Base-by-base conservation (phyloP, 37 sponge, comb jelly and placozoan species). In the Hormiphora californensis region DNA sequence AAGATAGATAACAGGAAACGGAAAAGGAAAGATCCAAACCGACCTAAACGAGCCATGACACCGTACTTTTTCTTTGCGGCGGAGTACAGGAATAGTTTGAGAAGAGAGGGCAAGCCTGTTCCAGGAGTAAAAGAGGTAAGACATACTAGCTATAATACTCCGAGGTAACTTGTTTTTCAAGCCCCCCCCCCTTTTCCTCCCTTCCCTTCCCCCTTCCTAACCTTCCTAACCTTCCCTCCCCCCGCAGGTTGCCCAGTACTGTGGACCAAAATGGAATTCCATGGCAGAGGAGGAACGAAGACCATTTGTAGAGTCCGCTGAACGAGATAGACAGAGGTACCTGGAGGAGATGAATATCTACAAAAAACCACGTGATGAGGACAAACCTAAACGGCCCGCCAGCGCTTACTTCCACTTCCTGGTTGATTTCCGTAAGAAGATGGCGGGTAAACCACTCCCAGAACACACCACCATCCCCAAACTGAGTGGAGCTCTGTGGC, bases 341-440 rank as follows among this genome's bases (percentile, higher is more conserved):
- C 44, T 73, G 17, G 81, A 46, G 1, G 81, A 73, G 23, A 73
- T 73, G 81, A 73, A 73, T 36, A 73, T 73, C 5, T 73, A 73
- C 25, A 73, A 73, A 21, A 73, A 73, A 36, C 81, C 81, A 17
- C 32, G 81, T 1, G 86, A 86, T 86, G 61, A 54, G 25, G 86
- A 86, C 33, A 86, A 86, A 33, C 86, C 86, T 54, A 86, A 86
- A 30, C 53, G 86, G 54, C 86, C 86, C 17, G 61, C 59, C n/a
- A 86, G 61, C 25, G 86, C 86, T 23, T 86, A 86, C 27, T 86
- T 86, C 27, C 62, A 86, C 35, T 86, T 86, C 40, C 40, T 86
- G 54, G 86, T 57, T 8, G 86, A 86, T 27, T 86, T 86, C 35
- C 51, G 86, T 5, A 86, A 86, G 40, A 57, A 54, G 39, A 86